Base-by-base conservation (phyloP, 2,113 vertebrate genomes). In the Cyanocitta stelleri region DNA sequence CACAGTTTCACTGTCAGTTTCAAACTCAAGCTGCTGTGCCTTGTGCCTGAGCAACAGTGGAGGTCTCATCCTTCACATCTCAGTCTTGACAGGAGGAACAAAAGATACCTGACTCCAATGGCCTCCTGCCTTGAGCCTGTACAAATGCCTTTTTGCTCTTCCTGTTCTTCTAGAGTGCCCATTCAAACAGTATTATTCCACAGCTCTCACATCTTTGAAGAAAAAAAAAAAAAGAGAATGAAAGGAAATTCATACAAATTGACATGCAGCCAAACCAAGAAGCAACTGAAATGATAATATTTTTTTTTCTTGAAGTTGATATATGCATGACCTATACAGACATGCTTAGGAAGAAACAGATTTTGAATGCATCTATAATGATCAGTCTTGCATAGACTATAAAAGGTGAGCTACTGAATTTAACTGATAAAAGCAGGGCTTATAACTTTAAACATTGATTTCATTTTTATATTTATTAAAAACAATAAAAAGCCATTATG, bases 391-490 rank as follows among this genome's bases (percentile, higher is more conserved):
- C 33, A 71, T 27, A 59, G 63, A 44, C 39, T 62, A 44, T 68
- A 72, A 95, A 92, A 87, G 17, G 13, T 79, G 26, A 77, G 73
- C 9, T 75, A 85, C 43, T n/a, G 41, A 19, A 78, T 91, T 84
- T 85, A 92, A 75, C 56, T 73, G 29, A 58, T 82, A 92, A 85
- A 95, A 94, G 15, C 20, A 72, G 17, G 9, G 26, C 9, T 71
- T 10, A 46, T 81, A 48, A 78, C 68, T 72, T 84, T 91, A 80
- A 90, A 66, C 35, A 81, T 13, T 43, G n/a, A 73, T 91, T 95
- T 87, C 8, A 43, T 88, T 90, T 78, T 90, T 81, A 52, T 89
- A 78, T 84, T 87, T 93, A 87, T 84, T 86, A 80, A 92, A 94
- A 97, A 55, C 43, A 93, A 49, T 84, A 90, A 92, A 94, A 75